phyloP scores from a whole-genome alignment of 2,888 invertebrate species.

The Apomyelois bistriatella region DNA sequence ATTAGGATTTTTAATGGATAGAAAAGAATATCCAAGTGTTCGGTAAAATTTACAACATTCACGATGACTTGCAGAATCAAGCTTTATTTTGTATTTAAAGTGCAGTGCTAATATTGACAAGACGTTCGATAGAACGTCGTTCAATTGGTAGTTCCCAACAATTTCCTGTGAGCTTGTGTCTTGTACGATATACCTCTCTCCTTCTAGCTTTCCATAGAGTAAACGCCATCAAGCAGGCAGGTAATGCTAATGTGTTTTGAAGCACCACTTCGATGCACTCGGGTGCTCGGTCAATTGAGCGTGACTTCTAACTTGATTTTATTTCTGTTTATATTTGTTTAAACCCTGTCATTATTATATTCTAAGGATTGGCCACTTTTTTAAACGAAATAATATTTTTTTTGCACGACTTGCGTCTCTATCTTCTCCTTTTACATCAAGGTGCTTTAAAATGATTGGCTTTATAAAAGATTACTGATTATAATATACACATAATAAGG shows the following conservation, averaged over 20 bases:
- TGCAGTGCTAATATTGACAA: conserved; percentile 50
- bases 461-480: too few relatives aligned
- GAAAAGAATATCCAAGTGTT: neutral
- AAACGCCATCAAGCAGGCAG: conserved; percentile 45
- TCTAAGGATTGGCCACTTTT: neutral
- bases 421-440: too few relatives aligned
- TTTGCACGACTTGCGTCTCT: too few relatives aligned
- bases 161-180: conserved; percentile 27
- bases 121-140: conserved; percentile 20
- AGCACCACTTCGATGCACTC: conserved; percentile 51
- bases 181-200: conserved; percentile 21
- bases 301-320: conserved; percentile 39
- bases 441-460: too few relatives aligned
- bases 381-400: too few relatives aligned
- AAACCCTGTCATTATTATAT: neutral
- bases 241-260: conserved; percentile 56
- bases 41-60: neutral
- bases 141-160: conserved; percentile 12
- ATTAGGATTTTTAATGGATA: too few relatives aligned
- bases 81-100: conserved; percentile 30
- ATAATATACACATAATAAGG: too few relatives aligned
- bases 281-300: conserved; percentile 41
- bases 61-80: neutral
- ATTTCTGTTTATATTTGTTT: conserved; percentile 10
- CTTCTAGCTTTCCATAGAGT: conserved; percentile 26